Evolutionary conservation across 2,113 vertebrate species (phyloP).

Genomic region (Gavialis gangeticus): DNA sequence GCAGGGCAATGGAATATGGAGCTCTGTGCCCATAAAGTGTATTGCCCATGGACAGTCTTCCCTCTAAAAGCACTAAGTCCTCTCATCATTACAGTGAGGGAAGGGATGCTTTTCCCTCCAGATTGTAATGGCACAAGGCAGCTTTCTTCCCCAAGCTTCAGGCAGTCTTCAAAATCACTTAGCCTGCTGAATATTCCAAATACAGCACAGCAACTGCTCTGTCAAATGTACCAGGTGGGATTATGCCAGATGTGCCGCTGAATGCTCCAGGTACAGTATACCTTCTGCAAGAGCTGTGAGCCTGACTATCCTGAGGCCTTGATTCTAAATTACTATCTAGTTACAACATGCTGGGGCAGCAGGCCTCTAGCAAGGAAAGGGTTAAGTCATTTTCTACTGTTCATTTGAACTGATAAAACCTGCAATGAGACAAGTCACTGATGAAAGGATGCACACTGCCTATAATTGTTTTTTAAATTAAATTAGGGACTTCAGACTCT

Average conservation of each 20-base stretch:
- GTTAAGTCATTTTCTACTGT: background rate
- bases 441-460: background rate
- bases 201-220: background rate
- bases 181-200: background rate
- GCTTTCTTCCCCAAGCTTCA: background rate
- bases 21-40: background rate
- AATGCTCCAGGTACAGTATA: background rate
- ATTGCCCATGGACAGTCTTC: background rate
- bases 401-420: background rate
- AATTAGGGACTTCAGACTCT: background rate
- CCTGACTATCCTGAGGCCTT: background rate
- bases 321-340: background rate
- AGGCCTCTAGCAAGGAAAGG: background rate
- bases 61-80: background rate
- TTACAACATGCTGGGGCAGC: background rate
- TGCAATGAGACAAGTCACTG: background rate
- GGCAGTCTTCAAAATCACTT: background rate
- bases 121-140: background rate
- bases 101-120: background rate
- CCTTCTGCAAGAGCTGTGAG: background rate
- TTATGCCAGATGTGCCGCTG: background rate
- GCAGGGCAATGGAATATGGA: background rate
- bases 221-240: background rate
- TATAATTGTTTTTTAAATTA: background rate
- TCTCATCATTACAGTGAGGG: background rate